These are phyloP conservation scores for Eulacestoma nigropectus DNA, from an alignment of 2,113 vertebrate species.

Conservation along the genomic window DNA sequence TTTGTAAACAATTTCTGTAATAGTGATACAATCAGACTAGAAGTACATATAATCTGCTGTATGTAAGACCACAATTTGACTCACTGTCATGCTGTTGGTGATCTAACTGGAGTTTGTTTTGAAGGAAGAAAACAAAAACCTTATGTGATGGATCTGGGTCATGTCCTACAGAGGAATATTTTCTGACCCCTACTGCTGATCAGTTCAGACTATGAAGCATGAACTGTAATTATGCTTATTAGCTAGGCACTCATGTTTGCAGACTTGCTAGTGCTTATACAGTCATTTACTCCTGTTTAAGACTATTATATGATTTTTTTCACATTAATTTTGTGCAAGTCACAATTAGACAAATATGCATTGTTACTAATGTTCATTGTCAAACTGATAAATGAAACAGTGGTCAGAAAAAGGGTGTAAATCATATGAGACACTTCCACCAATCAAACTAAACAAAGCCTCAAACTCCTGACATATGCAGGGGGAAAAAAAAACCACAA, in stretches of 20 bases:
- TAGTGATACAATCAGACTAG: neutral
- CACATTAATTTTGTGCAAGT: neutral
- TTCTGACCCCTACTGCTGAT: neutral
- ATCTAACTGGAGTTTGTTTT: neutral
- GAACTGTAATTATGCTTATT: neutral
- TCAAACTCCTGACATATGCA: neutral
- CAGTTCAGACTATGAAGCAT: neutral
- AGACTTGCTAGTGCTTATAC: neutral
- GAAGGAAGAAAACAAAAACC: neutral
- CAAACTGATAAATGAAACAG: neutral
- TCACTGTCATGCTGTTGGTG: neutral
- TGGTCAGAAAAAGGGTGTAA: neutral
- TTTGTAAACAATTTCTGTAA: neutral
- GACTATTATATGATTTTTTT: neutral
- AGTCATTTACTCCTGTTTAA: neutral
- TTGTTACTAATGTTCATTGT: neutral
- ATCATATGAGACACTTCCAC: neutral
- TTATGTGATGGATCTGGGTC: neutral
- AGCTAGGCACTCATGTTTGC: neutral
- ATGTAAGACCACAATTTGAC: rapidly evolving
- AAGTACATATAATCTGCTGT: neutral
- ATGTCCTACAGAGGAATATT: neutral
- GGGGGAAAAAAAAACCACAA: too few species aligned
- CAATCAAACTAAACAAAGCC: neutral
- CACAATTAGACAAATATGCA: neutral